These are phyloP conservation scores for Typhlomys cinereus DNA, from an alignment of 2,113 vertebrate species.

Conservation along the genomic window DNA sequence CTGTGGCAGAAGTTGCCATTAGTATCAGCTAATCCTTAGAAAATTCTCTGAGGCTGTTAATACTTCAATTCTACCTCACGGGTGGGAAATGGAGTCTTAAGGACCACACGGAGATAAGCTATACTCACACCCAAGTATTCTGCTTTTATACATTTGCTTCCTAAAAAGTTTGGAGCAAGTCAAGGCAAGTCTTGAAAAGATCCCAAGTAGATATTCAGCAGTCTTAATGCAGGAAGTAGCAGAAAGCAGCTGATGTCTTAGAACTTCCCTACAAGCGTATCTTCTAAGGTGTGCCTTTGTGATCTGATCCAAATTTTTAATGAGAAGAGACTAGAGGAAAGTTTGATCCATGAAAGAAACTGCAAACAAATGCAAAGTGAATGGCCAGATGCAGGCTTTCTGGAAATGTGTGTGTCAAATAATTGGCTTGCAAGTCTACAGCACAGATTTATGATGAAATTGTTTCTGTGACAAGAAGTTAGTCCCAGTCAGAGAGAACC, in stretches of 20 bases:
- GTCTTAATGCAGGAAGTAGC: neutral
- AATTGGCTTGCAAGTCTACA: neutral
- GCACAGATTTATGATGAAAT: neutral
- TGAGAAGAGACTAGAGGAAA: neutral
- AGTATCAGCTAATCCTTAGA: neutral
- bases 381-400: neutral
- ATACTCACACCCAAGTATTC: neutral
- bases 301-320: neutral
- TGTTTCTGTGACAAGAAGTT: neutral
- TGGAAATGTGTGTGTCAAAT: slow-evolving; percentile 24
- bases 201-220: neutral
- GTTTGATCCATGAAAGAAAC: neutral
- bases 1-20: too few relatives aligned
- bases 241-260: slow-evolving; percentile 3
- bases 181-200: neutral
- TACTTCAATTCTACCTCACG: neutral
- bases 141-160: neutral
- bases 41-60: neutral
- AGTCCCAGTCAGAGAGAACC: neutral
- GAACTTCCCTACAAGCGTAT: neutral
- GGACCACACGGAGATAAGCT: neutral
- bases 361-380: slow-evolving; percentile 9
- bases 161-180: neutral
- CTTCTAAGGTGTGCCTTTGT: neutral
- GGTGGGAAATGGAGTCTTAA: neutral